Conservation (phyloP, 2,113 vertebrate species). For the Podiceps cristatus region DNA sequence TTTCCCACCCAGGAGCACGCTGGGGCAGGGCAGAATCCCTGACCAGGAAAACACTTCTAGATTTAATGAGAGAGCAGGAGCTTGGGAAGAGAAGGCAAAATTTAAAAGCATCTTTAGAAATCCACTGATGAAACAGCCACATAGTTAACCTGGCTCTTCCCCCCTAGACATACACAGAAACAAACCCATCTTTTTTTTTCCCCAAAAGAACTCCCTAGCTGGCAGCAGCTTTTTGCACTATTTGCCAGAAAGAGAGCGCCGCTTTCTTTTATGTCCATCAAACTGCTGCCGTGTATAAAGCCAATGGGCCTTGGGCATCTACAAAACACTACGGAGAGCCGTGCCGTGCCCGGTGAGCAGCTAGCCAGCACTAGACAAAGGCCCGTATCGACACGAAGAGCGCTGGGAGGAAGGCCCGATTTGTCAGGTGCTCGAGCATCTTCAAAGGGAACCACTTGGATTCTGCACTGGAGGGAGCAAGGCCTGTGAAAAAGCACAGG, state of each 20-base stretch:
- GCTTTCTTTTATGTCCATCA: not conserved
- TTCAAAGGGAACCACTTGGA: not conserved
- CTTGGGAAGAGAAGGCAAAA: not conserved
- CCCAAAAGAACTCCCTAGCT: fast-evolving
- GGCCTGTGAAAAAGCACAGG: not conserved
- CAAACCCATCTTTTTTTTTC: not conserved
- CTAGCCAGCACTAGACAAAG: not conserved
- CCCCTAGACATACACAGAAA: not conserved
- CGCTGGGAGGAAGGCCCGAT: not conserved
- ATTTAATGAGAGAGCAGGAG: not conserved
- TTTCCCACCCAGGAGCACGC: not conserved
- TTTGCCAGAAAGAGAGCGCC: not conserved
- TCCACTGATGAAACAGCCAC: not conserved
- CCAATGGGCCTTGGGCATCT: not conserved
- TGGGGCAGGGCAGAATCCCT: not conserved
- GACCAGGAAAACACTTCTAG: not conserved
- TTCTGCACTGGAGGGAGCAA: not conserved
- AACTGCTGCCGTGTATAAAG: not conserved
- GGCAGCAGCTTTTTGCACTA: not conserved
- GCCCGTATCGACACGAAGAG: not conserved
- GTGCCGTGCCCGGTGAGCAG: not conserved
- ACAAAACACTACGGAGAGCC: not conserved
- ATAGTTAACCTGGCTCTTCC: not conserved
- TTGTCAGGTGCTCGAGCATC: not conserved
- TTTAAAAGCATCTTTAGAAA: not conserved